Evolutionary conservation across 2,113 vertebrate species (phyloP).

Genomic region (Dermatemys mawii): DNA sequence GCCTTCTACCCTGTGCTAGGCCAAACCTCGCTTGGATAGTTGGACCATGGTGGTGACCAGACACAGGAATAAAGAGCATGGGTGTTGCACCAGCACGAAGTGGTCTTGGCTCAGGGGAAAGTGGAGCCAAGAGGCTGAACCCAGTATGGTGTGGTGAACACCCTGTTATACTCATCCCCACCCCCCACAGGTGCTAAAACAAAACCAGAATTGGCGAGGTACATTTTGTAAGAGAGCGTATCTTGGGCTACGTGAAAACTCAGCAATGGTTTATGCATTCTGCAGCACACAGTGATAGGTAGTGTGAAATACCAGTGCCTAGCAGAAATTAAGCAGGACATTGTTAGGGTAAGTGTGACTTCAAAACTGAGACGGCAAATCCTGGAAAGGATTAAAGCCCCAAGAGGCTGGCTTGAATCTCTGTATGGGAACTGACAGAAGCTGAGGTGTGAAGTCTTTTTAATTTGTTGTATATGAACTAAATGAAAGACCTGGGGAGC

Average conservation of each 20-base stretch:
- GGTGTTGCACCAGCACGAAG: no score
- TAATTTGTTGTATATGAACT: background rate
- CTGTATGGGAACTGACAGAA: background rate
- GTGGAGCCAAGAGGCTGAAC: no score
- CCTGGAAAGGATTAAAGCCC: background rate
- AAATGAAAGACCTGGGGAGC: background rate
- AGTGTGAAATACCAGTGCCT: background rate
- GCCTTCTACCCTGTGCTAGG: no score
- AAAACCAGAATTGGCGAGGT: conserved; percentile 61
- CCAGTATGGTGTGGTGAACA: no score
- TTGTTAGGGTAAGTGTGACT: rapidly evolving
- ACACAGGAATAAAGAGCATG: no score
- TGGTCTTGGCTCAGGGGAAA: no score
- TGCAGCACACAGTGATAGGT: background rate
- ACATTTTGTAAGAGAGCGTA: conserved; percentile 13
- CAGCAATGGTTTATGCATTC: background rate
- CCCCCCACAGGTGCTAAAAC: conserved; percentile 65
- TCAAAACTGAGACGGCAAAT: background rate
- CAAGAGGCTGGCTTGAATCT: background rate
- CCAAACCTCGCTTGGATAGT: no score
- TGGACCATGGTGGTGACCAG: no score
- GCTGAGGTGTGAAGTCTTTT: background rate
- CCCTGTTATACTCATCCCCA: background rate
- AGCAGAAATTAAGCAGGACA: background rate
- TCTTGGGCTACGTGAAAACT: conserved; percentile 1